phyloP scores from a whole-genome alignment of 1,140 invertebrate species.

The Aethina tumida region DNA sequence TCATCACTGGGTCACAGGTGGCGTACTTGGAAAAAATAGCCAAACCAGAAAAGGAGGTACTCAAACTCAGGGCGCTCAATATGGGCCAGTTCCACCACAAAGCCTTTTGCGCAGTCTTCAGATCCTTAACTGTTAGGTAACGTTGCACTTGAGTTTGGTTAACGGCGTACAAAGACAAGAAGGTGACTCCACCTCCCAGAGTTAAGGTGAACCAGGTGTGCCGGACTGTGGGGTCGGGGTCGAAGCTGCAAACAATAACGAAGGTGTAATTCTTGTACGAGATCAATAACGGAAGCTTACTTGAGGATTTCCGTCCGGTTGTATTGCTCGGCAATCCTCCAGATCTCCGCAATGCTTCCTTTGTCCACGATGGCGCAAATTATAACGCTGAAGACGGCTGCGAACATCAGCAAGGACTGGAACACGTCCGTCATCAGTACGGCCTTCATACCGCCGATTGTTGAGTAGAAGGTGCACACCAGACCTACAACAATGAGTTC shows the following conservation, averaged over 20 bases:
- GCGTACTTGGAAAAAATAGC: conserved; percentile 68
- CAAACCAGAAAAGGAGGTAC: conserved; percentile 66
- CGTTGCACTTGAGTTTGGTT: conserved; percentile 84
- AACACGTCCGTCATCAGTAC: conserved; percentile 82
- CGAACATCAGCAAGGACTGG: conserved; percentile 71
- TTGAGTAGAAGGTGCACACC: conserved; percentile 79
- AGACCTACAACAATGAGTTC: conserved; percentile 33
- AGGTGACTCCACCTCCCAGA: conserved; percentile 64
- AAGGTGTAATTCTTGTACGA: background rate
- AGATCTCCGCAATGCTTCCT: conserved; percentile 55
- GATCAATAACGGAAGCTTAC: conserved; percentile 36
- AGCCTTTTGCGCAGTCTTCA: conserved; percentile 51
- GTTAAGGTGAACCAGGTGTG: conserved; percentile 65
- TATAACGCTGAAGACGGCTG: conserved; percentile 63
- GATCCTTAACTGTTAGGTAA: conserved; percentile 61
- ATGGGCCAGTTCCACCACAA: conserved; percentile 65
- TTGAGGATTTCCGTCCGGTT: conserved; percentile 58
- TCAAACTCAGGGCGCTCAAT: conserved; percentile 52
- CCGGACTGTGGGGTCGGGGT: conserved; percentile 57
- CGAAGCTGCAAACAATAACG: conserved; percentile 40
- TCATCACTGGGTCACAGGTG: conserved; percentile 60
- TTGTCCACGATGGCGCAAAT: conserved; percentile 53
- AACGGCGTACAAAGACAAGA: conserved; percentile 66
- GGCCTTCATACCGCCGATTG: conserved; percentile 81
- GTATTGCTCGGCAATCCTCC: conserved; percentile 51